Percentiles rank a stretch among this genome's conserved stretches.
Evolutionary conservation across 2,888 invertebrate species (phyloP).

Genomic region (Tiliacea aurago): DNA sequence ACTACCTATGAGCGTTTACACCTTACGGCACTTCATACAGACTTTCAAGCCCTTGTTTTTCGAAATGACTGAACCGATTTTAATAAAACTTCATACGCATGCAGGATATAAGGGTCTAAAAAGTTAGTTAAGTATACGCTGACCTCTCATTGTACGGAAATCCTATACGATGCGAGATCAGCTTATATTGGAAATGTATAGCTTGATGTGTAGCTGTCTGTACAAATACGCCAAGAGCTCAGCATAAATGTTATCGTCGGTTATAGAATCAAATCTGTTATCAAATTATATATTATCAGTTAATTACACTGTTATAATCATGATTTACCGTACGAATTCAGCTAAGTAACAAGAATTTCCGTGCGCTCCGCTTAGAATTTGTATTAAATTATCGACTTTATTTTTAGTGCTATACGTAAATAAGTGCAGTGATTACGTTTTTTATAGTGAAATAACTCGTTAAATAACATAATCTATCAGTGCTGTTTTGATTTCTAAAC

Average conservation of each 20-base stretch:
- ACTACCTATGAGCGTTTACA: too few relatives aligned
- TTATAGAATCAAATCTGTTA: too few relatives aligned
- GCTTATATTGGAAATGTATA: too few relatives aligned
- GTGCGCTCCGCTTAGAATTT: neutral
- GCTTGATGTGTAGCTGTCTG: too few relatives aligned
- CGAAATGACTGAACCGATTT: too few relatives aligned
- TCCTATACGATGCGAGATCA: too few relatives aligned
- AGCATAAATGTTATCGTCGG: neutral
- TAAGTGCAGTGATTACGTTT: neutral
- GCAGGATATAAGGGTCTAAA: too few relatives aligned
- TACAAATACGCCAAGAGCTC: neutral
- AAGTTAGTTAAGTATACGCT: too few relatives aligned
- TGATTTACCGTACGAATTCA: neutral
- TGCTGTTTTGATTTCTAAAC: neutral
- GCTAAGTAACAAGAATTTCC: neutral
- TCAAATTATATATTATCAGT: neutral
- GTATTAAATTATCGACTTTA: neutral
- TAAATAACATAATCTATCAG: neutral
- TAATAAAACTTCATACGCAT: too few relatives aligned
- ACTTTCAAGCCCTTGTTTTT: too few relatives aligned
- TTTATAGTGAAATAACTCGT: neutral
- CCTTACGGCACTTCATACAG: too few relatives aligned
- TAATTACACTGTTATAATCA: conserved; percentile 1
- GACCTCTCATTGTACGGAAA: too few relatives aligned
- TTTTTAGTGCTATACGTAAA: neutral